Percentiles rank a stretch among this genome's conserved stretches.
Conservation (phyloP, 2,888 invertebrate species). For the Tridacna crocea region DNA sequence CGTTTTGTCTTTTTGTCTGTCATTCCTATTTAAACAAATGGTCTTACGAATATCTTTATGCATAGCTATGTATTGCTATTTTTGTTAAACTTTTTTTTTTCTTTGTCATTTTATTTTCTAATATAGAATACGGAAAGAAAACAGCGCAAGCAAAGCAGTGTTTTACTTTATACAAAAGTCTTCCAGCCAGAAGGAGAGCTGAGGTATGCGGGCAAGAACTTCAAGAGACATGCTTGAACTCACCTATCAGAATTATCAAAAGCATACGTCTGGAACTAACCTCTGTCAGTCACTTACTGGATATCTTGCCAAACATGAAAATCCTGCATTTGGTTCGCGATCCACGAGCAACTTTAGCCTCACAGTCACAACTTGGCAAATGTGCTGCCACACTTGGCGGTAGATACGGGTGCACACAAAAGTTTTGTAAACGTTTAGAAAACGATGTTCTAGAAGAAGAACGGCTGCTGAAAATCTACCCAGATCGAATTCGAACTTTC, state of each 20-base stretch:
- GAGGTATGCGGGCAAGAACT: conserved; percentile 1
- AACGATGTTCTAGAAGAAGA: conserved; percentile 50
- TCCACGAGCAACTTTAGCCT: conserved; percentile 54
- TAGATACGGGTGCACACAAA: conserved; percentile 9
- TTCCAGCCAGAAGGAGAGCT: background rate
- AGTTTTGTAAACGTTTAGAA: conserved; percentile 47
- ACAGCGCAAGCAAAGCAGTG: background rate
- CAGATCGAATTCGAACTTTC: conserved; percentile 41
- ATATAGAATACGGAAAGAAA: conserved; percentile 9
- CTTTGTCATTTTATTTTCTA: background rate
- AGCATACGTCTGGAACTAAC: conserved; percentile 48
- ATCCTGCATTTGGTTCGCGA: conserved; percentile 61
- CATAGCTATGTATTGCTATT: no score
- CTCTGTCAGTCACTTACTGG: conserved; percentile 40
- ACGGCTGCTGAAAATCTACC: conserved; percentile 39
- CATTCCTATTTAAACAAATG: no score
- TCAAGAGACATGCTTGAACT: conserved; percentile 33
- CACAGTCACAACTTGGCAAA: conserved; percentile 39
- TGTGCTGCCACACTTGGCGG: conserved; percentile 30
- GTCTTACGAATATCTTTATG: no score
- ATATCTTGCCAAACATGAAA: conserved; percentile 49
- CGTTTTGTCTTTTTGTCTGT: no score
- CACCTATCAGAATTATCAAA: conserved; percentile 58
- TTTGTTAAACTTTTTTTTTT: background rate
- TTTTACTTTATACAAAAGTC: background rate